Evolutionary conservation across 2,888 invertebrate species (phyloP).

Genomic region (Allygus modestus): DNA sequence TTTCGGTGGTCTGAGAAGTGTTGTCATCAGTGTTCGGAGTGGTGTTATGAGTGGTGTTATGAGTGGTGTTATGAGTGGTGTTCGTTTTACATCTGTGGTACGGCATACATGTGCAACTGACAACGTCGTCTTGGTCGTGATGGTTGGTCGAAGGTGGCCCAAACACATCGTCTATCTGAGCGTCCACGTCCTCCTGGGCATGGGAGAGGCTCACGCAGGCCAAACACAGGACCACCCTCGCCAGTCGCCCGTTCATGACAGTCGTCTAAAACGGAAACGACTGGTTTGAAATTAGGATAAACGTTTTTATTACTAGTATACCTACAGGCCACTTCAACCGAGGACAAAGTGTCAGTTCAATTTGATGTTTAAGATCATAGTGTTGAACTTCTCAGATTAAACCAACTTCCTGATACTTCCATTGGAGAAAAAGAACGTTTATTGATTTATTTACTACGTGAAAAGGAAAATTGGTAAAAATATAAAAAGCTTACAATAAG

Average conservation of each 20-base stretch:
- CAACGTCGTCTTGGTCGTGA: neutral
- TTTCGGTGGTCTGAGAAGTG: neutral
- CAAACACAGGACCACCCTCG: neutral
- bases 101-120: conserved; percentile 15
- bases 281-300: too few relatives aligned
- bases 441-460: too few relatives aligned
- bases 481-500: too few relatives aligned
- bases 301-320: too few relatives aligned
- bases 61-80: neutral
- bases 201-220: neutral
- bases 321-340: too few relatives aligned
- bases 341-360: too few relatives aligned
- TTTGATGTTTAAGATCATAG: too few relatives aligned
- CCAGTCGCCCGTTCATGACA: neutral
- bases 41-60: neutral
- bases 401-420: too few relatives aligned
- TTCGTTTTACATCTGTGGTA: conserved; percentile 17
- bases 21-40: neutral
- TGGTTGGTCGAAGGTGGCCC: neutral
- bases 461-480: too few relatives aligned
- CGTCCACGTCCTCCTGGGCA: neutral
- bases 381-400: too few relatives aligned
- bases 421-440: too few relatives aligned
- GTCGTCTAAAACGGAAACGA: too few relatives aligned
- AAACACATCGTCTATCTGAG: neutral